phyloP scores from a whole-genome alignment of 2,888 invertebrate genomes.

The Leptogaster cylindrica region DNA sequence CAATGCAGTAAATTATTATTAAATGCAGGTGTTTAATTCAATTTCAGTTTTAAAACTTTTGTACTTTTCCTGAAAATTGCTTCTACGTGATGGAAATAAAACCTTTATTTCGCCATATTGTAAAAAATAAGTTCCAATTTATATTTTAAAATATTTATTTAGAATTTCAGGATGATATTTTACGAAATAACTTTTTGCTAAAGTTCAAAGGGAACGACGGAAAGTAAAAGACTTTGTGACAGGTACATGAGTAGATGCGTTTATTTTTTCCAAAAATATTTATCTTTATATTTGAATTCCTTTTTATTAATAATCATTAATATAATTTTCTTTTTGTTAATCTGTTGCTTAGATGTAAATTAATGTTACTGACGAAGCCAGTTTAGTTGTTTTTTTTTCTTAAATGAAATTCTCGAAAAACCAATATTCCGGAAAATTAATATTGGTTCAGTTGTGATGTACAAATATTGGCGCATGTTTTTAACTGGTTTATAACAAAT shows the following conservation, averaged over 20 bases:
- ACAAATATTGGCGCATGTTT: no score
- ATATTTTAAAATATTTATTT: no score
- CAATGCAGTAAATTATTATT: neutral
- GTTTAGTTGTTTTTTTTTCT: no score
- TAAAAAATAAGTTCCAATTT: no score
- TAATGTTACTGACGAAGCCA: constrained; percentile 14
- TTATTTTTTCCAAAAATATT: constrained; percentile 44
- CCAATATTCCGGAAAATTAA: no score
- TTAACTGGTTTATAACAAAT: constrained; percentile 1
- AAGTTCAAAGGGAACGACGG: neutral
- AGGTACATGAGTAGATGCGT: constrained; percentile 47
- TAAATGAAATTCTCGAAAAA: no score
- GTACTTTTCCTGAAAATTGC: neutral
- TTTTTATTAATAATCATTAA: constrained; percentile 39
- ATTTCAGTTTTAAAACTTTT: neutral
- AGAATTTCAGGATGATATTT: neutral
- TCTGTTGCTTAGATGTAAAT: constrained; percentile 18
- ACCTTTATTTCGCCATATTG: no score
- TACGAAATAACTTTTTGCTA: neutral
- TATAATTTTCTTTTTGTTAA: constrained; percentile 30
- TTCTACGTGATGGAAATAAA: no score
- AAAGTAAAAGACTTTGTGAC: constrained; percentile 42
- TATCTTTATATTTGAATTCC: constrained; percentile 39
- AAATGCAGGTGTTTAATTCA: neutral
- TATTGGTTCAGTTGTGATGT: no score